These are phyloP conservation scores for Leuctra nigra DNA, from an alignment of 2,888 invertebrate genomes.

Conservation along the genomic window DNA sequence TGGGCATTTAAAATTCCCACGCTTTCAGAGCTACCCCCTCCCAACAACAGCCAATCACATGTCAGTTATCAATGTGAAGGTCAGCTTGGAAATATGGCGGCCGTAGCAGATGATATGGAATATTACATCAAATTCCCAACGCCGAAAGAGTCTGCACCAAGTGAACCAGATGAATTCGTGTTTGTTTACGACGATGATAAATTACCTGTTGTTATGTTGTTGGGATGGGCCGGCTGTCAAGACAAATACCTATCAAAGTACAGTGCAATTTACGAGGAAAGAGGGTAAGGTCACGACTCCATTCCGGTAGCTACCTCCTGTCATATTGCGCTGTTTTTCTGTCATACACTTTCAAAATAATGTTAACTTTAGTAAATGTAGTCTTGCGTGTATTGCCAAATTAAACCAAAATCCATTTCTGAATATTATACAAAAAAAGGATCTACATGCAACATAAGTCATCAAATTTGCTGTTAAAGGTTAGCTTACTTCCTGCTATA, in stretches of 20 bases:
- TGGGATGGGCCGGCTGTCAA: conserved; percentile 76
- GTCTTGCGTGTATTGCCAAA: too few relatives aligned
- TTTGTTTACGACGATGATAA: conserved; percentile 53
- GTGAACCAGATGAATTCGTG: conserved; percentile 43
- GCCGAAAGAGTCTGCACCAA: conserved; percentile 32
- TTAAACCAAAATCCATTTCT: too few relatives aligned
- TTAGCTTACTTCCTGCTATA: too few relatives aligned
- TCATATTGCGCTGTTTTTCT: too few relatives aligned
- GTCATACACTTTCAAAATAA: too few relatives aligned
- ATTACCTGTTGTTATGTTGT: conserved; percentile 60
- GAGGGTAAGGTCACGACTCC: conserved; percentile 57
- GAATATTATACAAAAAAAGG: too few relatives aligned
- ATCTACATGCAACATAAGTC: too few relatives aligned
- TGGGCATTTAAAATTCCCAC: too few relatives aligned
- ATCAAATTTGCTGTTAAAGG: too few relatives aligned
- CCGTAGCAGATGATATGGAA: conserved; percentile 45
- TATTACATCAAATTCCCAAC: conserved; percentile 56
- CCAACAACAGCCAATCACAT: not conserved
- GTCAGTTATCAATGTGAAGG: not conserved
- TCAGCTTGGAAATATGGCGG: not conserved
- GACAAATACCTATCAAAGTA: conserved; percentile 73
- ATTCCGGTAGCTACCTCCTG: too few relatives aligned
- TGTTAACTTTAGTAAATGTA: too few relatives aligned
- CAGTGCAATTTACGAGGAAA: conserved; percentile 67
- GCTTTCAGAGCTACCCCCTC: too few relatives aligned